phyloP scores from a whole-genome alignment of 2,113 vertebrate species.

The Psilopsiagon aurifrons region DNA sequence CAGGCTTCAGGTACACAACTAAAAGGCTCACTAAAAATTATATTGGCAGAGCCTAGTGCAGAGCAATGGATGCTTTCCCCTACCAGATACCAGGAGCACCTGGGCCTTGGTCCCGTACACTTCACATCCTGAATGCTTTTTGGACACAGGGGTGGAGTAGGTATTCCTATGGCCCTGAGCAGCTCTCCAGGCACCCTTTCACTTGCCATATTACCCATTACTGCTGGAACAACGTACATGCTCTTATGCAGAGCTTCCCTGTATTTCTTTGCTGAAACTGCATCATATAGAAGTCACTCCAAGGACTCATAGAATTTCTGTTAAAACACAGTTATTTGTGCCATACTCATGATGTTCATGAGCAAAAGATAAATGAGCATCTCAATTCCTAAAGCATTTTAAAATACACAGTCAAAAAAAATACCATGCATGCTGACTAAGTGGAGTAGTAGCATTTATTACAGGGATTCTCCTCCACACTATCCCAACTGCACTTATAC shows the following conservation, averaged over 20 bases:
- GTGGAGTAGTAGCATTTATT: not conserved
- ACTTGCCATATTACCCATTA: not conserved
- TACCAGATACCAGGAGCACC: not conserved
- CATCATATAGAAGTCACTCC: not conserved
- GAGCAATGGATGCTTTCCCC: not conserved
- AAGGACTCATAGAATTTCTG: not conserved
- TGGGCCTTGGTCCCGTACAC: not conserved
- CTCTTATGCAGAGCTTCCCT: not conserved
- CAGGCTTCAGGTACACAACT: not conserved
- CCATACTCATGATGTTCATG: fast-evolving
- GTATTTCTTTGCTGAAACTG: not conserved
- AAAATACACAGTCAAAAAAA: not conserved
- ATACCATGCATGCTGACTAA: not conserved
- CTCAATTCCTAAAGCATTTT: not conserved
- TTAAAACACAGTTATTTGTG: not conserved
- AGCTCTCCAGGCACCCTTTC: not conserved
- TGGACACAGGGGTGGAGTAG: not conserved
- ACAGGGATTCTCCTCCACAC: not conserved
- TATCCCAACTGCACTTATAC: not conserved
- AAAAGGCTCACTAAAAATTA: not conserved
- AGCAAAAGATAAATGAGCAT: not conserved
- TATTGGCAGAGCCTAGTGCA: not conserved
- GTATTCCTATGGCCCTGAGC: fast-evolving
- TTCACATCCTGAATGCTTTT: not conserved
- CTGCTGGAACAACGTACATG: fast-evolving